Percentiles rank a stretch among this genome's conserved stretches.
Evolutionary conservation across 2,797 vertebrate genomes (phyloP).

Genomic region (Naso thynnoides): DNA sequence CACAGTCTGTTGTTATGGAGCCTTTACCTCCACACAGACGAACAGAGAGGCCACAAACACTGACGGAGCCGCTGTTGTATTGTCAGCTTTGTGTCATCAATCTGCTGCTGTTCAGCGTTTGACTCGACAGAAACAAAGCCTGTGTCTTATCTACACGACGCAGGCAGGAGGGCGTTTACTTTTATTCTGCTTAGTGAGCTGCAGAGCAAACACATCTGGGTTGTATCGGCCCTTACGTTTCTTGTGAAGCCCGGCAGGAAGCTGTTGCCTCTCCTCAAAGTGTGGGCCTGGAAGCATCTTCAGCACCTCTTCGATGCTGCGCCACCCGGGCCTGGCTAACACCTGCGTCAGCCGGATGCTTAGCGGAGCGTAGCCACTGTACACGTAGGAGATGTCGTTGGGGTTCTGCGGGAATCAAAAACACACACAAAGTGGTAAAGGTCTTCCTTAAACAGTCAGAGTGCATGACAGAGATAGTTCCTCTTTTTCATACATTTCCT

Average conservation of each 20-base stretch:
- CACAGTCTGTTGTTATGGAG: slow-evolving; percentile 33
- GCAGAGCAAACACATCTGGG: slow-evolving; percentile 29
- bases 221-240: slow-evolving; percentile 80
- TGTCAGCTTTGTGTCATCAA: slow-evolving; percentile 67
- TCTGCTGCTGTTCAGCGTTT: slow-evolving; percentile 53
- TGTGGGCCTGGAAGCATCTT: slow-evolving; percentile 97
- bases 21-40: slow-evolving; percentile 28
- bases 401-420: slow-evolving; percentile 87
- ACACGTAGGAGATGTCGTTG: slow-evolving; percentile 97
- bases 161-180: slow-evolving; percentile 53
- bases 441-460: not conserved
- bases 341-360: slow-evolving; percentile 96
- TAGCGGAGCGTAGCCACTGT: slow-evolving; percentile 96
- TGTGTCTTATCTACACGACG: slow-evolving; percentile 75
- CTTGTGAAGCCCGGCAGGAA: slow-evolving; percentile 91
- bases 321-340: slow-evolving; percentile 94
- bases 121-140: slow-evolving; percentile 66
- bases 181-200: slow-evolving; percentile 30
- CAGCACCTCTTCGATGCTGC: slow-evolving; percentile 97
- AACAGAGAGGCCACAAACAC: slow-evolving; percentile 39
- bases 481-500: not conserved
- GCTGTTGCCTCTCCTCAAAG: slow-evolving; percentile 95
- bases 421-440: not conserved
- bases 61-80: slow-evolving; percentile 24
- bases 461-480: not conserved